Evolutionary conservation across 1,140 invertebrate species (phyloP).

Genomic region (Drosophila tropicalis): DNA sequence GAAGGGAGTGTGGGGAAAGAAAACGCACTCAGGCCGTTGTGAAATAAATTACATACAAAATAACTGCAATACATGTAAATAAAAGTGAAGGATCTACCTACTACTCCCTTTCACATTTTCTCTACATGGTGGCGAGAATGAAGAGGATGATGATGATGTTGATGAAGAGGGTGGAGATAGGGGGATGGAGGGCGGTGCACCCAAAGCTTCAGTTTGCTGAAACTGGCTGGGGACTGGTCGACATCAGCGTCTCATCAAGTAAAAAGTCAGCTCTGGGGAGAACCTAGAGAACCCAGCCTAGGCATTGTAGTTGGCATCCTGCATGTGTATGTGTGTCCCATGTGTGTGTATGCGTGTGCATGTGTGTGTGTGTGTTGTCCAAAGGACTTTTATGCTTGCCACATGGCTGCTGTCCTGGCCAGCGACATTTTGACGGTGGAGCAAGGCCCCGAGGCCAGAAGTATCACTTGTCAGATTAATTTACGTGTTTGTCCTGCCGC

Average conservation of each 20-base stretch:
- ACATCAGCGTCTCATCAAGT: conserved; percentile 75
- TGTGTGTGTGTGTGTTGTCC: conserved; percentile 55
- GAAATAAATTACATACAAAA: conserved; percentile 81
- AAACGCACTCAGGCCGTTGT: conserved; percentile 62
- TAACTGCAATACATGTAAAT: conserved; percentile 81
- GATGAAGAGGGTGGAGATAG: neutral
- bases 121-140: too few species aligned
- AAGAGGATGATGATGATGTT: too few species aligned
- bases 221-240: conserved; percentile 26
- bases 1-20: neutral
- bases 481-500: conserved; percentile 76
- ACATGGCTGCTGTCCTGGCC: conserved; percentile 75
- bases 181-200: neutral
- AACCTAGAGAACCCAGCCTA: conserved; percentile 32
- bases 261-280: conserved; percentile 63
- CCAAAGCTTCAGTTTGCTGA: conserved; percentile 32
- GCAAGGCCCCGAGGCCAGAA: conserved; percentile 67
- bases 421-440: conserved; percentile 73
- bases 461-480: conserved; percentile 80
- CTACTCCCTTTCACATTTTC: neutral
- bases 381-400: conserved; percentile 79
- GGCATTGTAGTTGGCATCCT: conserved; percentile 54
- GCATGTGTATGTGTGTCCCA: neutral
- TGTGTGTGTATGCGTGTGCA: conserved; percentile 6
- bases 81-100: conserved; percentile 59